phyloP scores from a whole-genome alignment of 1,140 invertebrate genomes.

The Aphaenogaster ashmeadi region DNA sequence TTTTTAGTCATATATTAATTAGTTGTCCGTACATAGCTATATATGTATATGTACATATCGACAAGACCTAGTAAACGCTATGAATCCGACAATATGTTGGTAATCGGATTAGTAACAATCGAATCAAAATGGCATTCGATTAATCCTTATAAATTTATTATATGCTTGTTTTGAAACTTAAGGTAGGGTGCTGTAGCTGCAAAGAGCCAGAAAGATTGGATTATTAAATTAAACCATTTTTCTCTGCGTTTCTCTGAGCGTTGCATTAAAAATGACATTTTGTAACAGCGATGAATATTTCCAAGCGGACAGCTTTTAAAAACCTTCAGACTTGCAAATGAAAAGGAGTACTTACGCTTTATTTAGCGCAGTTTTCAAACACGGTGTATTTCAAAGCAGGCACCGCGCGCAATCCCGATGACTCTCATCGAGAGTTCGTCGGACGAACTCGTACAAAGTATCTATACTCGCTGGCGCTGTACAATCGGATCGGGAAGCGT shows the following conservation, averaged over 20 bases:
- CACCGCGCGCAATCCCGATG: slow-evolving; percentile 38
- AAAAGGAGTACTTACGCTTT: slow-evolving; percentile 42
- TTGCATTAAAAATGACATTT: not conserved
- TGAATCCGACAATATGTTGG: not conserved
- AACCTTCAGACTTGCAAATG: slow-evolving; percentile 35
- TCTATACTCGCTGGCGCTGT: slow-evolving; percentile 38
- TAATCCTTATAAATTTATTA: not conserved
- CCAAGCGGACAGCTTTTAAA: not conserved
- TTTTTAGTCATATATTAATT: slow-evolving; percentile 82
- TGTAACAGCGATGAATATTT: slow-evolving; percentile 9
- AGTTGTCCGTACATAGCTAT: slow-evolving; percentile 26
- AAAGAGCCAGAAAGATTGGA: not conserved
- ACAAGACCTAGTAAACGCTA: not conserved
- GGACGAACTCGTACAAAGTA: slow-evolving; percentile 63
- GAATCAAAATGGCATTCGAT: not conserved
- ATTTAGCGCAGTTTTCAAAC: slow-evolving; percentile 60
- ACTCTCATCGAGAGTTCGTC: slow-evolving; percentile 52
- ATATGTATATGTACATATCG: not conserved
- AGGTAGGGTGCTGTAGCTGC: not conserved
- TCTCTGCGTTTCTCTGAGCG: not conserved
- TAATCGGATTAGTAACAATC: slow-evolving; percentile 25
- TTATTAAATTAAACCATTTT: slow-evolving; percentile 7
- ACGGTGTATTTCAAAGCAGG: slow-evolving; percentile 54
- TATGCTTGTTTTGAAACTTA: not conserved
- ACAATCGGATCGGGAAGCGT: slow-evolving; percentile 67